Conservation (phyloP, 2,113 vertebrate species). For the Sapayoa aenigma region DNA sequence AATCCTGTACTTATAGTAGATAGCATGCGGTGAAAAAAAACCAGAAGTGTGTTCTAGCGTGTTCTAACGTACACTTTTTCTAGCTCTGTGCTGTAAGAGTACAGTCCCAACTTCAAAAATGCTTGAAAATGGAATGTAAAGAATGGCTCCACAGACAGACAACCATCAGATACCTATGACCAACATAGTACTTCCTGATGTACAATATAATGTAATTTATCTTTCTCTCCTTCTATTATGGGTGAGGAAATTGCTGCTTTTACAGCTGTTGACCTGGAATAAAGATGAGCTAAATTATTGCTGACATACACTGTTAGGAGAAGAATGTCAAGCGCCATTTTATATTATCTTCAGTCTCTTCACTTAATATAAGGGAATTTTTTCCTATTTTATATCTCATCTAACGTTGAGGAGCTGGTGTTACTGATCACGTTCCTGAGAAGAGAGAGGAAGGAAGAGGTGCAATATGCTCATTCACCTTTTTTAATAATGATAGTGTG, state of each 20-base stretch:
- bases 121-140: neutral
- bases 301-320: neutral
- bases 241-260: neutral
- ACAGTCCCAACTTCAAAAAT: neutral
- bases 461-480: fast-evolving
- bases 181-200: neutral
- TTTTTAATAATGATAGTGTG: neutral
- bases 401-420: neutral
- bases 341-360: neutral
- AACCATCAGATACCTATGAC: neutral
- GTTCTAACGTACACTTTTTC: neutral
- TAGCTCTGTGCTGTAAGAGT: neutral
- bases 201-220: neutral
- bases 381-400: neutral
- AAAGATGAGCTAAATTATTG: neutral
- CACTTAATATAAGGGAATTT: neutral
- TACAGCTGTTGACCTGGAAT: neutral
- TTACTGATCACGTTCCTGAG: neutral
- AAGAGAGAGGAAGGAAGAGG: neutral
- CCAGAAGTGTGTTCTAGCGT: neutral
- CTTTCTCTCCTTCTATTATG: neutral
- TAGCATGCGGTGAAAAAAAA: neutral
- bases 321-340: neutral
- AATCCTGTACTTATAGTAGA: neutral
- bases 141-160: neutral